A percentile compares a stretch with the other conserved stretches of the same genome.
phyloP scores from a whole-genome alignment of 2,888 invertebrate genomes.

The Scrobipalpa atriplicella region DNA sequence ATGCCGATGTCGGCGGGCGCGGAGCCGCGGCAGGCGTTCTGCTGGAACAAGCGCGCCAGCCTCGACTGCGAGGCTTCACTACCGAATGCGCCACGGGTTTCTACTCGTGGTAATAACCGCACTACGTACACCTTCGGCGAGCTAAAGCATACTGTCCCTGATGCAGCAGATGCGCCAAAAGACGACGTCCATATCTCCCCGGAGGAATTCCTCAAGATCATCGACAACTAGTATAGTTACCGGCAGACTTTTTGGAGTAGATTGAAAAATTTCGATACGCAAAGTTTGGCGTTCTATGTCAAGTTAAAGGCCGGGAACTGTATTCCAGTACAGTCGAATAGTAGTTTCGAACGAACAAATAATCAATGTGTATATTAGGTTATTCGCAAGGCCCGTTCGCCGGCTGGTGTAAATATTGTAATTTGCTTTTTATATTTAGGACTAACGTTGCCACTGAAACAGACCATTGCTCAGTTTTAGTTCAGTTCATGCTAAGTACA shows the following conservation, averaged over 20 bases:
- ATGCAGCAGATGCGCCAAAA: conserved; percentile 53
- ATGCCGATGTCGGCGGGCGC: conserved; percentile 80
- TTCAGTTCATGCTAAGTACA: conserved; percentile 1
- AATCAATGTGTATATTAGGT: conserved; percentile 67
- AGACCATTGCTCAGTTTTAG: conserved; percentile 69
- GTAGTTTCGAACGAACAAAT: conserved; percentile 53
- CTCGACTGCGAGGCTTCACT: conserved; percentile 60
- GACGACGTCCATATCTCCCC: conserved; percentile 62
- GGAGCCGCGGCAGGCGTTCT: conserved; percentile 66
- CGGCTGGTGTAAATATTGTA: conserved; percentile 79
- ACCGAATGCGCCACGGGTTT: conserved; percentile 36
- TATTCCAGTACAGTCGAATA: conserved; percentile 30
- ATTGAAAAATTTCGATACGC: too few relatives aligned
- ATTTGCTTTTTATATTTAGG: conserved; percentile 75
- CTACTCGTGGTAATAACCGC: conserved; percentile 44
- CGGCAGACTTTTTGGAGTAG: neutral
- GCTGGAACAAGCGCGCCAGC: conserved; percentile 65
- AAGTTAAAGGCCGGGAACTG: too few relatives aligned
- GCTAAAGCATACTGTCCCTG: conserved; percentile 72
- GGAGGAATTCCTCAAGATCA: conserved; percentile 70
- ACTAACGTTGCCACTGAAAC: conserved; percentile 77
- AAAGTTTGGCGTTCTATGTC: too few relatives aligned
- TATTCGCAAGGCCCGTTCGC: conserved; percentile 55
- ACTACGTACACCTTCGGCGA: conserved; percentile 74
- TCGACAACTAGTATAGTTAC: conserved; percentile 54